Percentiles rank a stretch among this genome's conserved stretches.
Conservation (phyloP, 2,888 invertebrate species). For the Perithous albicinctus region DNA sequence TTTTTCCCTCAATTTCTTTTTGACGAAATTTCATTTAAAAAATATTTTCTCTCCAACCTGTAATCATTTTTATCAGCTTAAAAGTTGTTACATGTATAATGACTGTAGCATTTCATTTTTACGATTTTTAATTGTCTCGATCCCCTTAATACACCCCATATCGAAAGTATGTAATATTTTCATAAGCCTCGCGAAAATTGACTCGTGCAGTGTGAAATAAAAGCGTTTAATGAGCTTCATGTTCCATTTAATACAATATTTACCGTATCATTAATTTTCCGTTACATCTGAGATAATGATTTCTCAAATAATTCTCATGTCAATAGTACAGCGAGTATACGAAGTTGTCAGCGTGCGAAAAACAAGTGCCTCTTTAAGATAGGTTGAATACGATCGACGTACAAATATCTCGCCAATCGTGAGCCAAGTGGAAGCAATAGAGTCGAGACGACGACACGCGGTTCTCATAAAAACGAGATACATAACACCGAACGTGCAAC, state of each 20-base stretch:
- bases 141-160: not conserved
- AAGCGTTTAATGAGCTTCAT: slow-evolving; percentile 31
- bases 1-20: no score
- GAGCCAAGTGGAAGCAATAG: slow-evolving; percentile 10
- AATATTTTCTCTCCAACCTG: no score
- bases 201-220: not conserved
- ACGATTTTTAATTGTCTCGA: not conserved
- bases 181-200: not conserved
- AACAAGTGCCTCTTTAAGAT: slow-evolving; percentile 15
- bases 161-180: slow-evolving; percentile 11
- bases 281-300: slow-evolving; percentile 17
- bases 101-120: not conserved
- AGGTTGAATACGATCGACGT: slow-evolving; percentile 4
- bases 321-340: slow-evolving; percentile 28
- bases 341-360: slow-evolving; percentile 16
- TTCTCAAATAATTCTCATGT: slow-evolving; percentile 11
- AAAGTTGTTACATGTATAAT: no score
- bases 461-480: slow-evolving; percentile 10
- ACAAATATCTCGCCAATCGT: slow-evolving; percentile 11
- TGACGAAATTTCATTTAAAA: no score
- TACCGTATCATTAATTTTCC: slow-evolving; percentile 42
- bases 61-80: no score
- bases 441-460: slow-evolving; percentile 1
- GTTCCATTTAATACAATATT: slow-evolving; percentile 46
- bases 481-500: slow-evolving; percentile 25